Percentiles rank a stretch among this genome's conserved stretches.
phyloP scores from a whole-genome alignment of 2,113 vertebrate species.

The Sinocyclocheilus grahami region DNA sequence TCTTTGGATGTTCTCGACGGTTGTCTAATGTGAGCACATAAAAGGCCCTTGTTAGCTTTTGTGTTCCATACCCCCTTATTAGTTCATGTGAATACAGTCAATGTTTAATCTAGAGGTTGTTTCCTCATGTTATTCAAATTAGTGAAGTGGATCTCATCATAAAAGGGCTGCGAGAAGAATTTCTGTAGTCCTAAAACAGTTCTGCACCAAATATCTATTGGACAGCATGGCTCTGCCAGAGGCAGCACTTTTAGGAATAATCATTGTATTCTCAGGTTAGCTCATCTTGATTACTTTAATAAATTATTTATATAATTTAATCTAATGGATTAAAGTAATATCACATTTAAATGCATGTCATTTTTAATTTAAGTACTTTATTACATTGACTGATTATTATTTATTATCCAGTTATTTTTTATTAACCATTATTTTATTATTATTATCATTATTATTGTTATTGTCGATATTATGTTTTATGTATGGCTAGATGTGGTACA shows the following conservation, averaged over 20 bases:
- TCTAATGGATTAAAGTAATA: too few relatives aligned
- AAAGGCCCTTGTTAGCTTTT: neutral
- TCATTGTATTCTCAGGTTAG: slow-evolving; percentile 44
- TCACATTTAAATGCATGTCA: too few relatives aligned
- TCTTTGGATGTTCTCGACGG: neutral
- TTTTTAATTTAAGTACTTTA: too few relatives aligned
- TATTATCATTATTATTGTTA: too few relatives aligned
- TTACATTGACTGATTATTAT: too few relatives aligned
- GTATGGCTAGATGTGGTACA: neutral
- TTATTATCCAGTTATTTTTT: too few relatives aligned
- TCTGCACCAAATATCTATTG: neutral
- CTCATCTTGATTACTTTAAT: neutral
- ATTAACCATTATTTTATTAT: too few relatives aligned
- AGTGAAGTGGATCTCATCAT: slow-evolving; percentile 7
- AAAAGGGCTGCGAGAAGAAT: neutral
- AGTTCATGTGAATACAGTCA: neutral
- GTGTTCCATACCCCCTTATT: neutral
- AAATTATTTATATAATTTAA: neutral
- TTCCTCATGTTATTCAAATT: slow-evolving; percentile 62
- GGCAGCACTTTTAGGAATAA: slow-evolving; percentile 2
- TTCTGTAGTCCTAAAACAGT: neutral
- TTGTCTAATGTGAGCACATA: neutral
- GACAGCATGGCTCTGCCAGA: slow-evolving; percentile 22
- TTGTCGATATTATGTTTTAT: neutral
- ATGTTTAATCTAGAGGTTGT: slow-evolving; percentile 54